Base-by-base conservation (phyloP, 2,113 vertebrate species). In the Abramis brama region DNA sequence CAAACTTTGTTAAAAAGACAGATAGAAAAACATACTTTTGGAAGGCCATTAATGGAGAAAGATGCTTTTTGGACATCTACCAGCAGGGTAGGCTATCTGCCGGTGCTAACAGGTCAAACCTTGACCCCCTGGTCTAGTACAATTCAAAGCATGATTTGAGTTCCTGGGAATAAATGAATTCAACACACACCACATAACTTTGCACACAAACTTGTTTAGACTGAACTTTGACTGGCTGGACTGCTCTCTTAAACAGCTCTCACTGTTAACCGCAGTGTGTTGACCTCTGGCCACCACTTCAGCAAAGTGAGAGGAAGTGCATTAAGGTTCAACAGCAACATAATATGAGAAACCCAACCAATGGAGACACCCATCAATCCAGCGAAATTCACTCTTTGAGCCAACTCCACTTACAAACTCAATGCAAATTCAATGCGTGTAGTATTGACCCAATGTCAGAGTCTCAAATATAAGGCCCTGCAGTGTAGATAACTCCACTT, bases 381-480 rank as follows among this genome's bases (percentile, higher is more conserved):
- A 43, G 68, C 7, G 7, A 74, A 83, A 83, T 83, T 43, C 82
- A 83, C 82, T 83, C 82, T 73, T 50, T 59, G 50, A 73, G 50
- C 11, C 50, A 83, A 83, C 82, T 83, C 52, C 82, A 55, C 33
- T 74, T 74, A 59, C 68, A 83, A 73, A 71, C 68, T 83, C 82
- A 25, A 83, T 83, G 82, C 82, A 83, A 83, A 83, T 83, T 13
- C 68, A 83, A 83, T 83, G 59, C 33, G 1, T 55, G 12, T 17
- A 27, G 33, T 73, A 83, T 83, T 83, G 68, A 83, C 30, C 82
- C 10, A 33, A 5, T 70, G 19, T 25, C 47, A 33, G 13, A 36
- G 19, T 82, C 80, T 82, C 27, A 6, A 47, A 36, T 23, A 21
- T 7, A 27, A 68, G 50, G 36, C 27, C 11, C 47, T 83, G 13